Percentiles rank a stretch among this genome's conserved stretches.
These are phyloP conservation scores for Dromas ardeola DNA, from an alignment of 2,113 vertebrate genomes.

Conservation along the genomic window DNA sequence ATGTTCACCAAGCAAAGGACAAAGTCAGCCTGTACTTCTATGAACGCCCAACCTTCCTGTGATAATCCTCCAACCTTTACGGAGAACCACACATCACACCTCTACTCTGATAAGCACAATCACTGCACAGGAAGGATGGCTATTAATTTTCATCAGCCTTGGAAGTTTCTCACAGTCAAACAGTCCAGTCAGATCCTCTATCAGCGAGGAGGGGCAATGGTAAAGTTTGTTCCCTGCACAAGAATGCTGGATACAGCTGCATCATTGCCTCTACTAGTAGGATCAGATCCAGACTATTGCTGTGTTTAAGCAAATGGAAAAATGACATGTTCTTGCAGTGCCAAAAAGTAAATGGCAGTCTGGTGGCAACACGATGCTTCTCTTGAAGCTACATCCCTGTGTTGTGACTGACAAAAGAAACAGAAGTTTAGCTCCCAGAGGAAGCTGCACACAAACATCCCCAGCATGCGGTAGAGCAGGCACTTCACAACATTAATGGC, in stretches of 20 bases:
- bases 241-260: background rate
- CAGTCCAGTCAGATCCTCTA: background rate
- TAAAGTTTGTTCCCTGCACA: background rate
- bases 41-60: background rate
- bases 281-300: background rate
- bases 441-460: background rate
- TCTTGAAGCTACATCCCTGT: background rate
- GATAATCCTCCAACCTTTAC: background rate
- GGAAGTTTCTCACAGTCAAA: background rate
- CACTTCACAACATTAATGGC: accelerated
- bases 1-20: background rate
- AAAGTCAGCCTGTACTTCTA: background rate
- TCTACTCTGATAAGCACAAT: background rate
- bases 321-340: background rate
- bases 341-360: slow-evolving; percentile 22
- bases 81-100: background rate
- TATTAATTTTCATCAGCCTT: background rate
- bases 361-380: slow-evolving; percentile 16
- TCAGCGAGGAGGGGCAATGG: background rate
- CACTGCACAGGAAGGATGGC: background rate
- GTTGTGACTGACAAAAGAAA: slow-evolving; percentile 18
- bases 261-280: background rate
- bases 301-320: background rate
- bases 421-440: background rate
- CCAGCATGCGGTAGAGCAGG: background rate